A percentile compares a stretch with the other conserved stretches of the same genome.
phyloP scores from a whole-genome alignment of 2,797 vertebrate species.

The Microctenopoma stevenorrisi region DNA sequence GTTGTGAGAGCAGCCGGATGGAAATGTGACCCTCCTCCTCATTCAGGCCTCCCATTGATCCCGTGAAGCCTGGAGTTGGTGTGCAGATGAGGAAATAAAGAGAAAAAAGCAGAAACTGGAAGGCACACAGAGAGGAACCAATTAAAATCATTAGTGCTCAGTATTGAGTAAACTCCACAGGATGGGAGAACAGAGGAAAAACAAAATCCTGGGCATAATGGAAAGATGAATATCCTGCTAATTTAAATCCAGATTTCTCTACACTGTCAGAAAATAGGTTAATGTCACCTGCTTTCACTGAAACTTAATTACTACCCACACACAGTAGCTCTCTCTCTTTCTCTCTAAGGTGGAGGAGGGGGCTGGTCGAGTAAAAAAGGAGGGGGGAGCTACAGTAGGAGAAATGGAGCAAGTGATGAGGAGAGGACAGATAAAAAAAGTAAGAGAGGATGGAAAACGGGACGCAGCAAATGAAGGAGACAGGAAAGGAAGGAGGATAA shows the following conservation, averaged over 20 bases:
- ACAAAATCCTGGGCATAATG: neutral
- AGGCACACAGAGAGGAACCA: slow-evolving; percentile 4
- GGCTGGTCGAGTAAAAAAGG: neutral
- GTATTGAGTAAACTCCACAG: neutral
- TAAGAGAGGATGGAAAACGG: neutral
- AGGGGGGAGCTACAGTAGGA: neutral
- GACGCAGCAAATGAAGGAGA: neutral
- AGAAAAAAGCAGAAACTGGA: neutral
- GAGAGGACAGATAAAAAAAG: neutral
- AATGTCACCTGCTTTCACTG: slow-evolving; percentile 13
- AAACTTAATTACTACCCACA: slow-evolving; percentile 2
- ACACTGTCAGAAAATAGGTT: neutral
- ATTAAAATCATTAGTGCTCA: slow-evolving; percentile 13
- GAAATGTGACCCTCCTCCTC: slow-evolving; percentile 37
- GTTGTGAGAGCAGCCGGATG: slow-evolving; percentile 22
- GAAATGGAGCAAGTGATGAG: neutral
- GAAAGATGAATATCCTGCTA: neutral
- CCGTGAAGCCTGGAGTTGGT: slow-evolving; percentile 12
- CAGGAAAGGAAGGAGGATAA: neutral
- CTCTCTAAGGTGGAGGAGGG: neutral
- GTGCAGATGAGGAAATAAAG: neutral
- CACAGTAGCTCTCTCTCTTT: no score
- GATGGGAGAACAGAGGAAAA: neutral
- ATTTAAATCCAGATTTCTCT: slow-evolving; percentile 3
- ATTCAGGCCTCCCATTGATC: slow-evolving; percentile 35